A percentile compares a stretch with the other conserved stretches of the same genome.
These are phyloP conservation scores for Hylomyscus alleni DNA, from an alignment of 2,797 vertebrate genomes.

Conservation along the genomic window DNA sequence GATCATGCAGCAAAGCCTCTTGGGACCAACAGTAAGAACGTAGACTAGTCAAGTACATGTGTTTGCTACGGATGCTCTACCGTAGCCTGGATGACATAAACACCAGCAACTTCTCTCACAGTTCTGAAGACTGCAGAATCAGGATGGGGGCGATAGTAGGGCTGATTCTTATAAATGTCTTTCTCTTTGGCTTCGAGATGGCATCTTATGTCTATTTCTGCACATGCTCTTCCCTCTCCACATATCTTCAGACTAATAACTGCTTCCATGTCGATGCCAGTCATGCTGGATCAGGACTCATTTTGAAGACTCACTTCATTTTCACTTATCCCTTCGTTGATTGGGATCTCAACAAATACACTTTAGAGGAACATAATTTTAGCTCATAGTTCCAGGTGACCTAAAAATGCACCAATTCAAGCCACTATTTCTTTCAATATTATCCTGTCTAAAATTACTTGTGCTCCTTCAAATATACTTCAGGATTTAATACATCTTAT, in stretches of 20 bases:
- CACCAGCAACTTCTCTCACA: neutral
- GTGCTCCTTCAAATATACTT: neutral
- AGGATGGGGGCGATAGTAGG: neutral
- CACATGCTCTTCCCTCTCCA: neutral
- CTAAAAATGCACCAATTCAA: neutral
- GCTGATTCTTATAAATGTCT: neutral
- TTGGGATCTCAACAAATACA: neutral
- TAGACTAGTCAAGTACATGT: neutral
- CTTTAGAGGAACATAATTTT: neutral
- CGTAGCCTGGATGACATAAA: neutral
- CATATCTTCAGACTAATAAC: neutral
- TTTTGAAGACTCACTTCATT: neutral
- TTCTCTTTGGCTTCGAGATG: neutral
- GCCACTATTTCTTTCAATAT: neutral
- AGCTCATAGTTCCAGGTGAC: neutral
- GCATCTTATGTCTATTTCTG: neutral
- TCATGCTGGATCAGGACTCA: neutral
- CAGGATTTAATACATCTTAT: neutral
- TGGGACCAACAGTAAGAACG: neutral
- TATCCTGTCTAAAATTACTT: neutral
- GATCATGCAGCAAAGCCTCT: neutral
- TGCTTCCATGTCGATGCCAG: neutral
- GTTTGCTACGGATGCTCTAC: neutral
- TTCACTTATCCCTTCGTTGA: neutral
- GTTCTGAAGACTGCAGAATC: neutral